These are phyloP conservation scores for Empis stercorea DNA, from an alignment of 2,888 invertebrate species.

Conservation along the genomic window DNA sequence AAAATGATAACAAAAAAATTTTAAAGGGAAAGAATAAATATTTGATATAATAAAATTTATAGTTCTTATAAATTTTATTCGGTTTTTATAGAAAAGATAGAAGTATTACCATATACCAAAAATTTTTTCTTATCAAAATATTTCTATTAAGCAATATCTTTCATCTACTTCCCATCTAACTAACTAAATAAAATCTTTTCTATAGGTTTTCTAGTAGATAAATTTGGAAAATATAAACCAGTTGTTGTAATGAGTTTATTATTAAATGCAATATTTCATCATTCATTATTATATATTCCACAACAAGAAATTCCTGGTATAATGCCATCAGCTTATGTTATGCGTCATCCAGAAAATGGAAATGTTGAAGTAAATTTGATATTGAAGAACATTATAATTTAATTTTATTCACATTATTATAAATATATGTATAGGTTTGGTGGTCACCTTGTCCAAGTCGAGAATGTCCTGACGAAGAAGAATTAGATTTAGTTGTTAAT, in stretches of 20 bases:
- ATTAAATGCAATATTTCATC: constrained; percentile 66
- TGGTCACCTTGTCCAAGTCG: constrained; percentile 72
- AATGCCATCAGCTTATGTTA: constrained; percentile 61
- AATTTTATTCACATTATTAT: not conserved
- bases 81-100: too few relatives aligned
- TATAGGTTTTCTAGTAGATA: constrained; percentile 75
- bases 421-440: constrained; percentile 46
- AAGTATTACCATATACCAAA: too few relatives aligned
- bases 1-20: too few relatives aligned
- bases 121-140: too few relatives aligned
- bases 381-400: not conserved
- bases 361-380: constrained; percentile 50
- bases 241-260: constrained; percentile 67
- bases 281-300: constrained; percentile 64
- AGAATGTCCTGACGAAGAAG: constrained; percentile 63
- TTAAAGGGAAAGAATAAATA: too few relatives aligned
- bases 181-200: constrained; percentile 20
- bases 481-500: constrained; percentile 57
- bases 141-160: too few relatives aligned
- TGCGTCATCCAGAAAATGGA: constrained; percentile 57
- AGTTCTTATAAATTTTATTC: too few relatives aligned
- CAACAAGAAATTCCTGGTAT: constrained; percentile 65
- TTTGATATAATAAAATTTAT: too few relatives aligned
- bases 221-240: constrained; percentile 73
- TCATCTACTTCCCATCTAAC: too few relatives aligned